These are phyloP conservation scores for Eupelmus urozonus DNA, from an alignment of 2,888 invertebrate species.

Conservation along the genomic window DNA sequence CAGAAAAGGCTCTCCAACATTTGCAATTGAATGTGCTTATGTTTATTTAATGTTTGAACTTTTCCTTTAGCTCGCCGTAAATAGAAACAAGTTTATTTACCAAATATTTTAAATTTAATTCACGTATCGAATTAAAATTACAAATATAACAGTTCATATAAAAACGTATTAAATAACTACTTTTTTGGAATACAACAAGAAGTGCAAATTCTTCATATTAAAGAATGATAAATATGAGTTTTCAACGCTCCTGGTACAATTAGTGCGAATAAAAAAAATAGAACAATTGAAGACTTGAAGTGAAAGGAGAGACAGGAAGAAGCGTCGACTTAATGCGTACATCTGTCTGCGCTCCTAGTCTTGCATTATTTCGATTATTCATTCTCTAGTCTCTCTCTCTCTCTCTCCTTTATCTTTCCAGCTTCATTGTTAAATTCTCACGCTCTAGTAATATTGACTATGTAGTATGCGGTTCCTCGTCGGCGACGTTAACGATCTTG, in stretches of 20 bases:
- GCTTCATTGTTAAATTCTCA: conserved; percentile 67
- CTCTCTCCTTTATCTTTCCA: neutral
- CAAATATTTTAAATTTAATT: neutral
- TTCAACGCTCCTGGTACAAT: too few species aligned
- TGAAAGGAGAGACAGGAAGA: too few species aligned
- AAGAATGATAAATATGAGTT: too few species aligned
- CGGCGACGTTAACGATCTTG: conserved; percentile 19
- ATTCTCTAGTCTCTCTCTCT: neutral
- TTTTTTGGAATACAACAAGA: neutral
- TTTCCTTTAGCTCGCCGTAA: neutral
- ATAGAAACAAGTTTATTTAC: conserved; percentile 17
- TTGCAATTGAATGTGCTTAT: conserved; percentile 23
- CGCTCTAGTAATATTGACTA: conserved; percentile 60
- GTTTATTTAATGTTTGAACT: neutral
- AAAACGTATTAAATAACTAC: too few species aligned
- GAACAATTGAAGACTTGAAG: too few species aligned
- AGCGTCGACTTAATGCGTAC: too few species aligned
- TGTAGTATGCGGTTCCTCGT: neutral
- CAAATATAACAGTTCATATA: too few species aligned
- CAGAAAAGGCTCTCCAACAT: conserved; percentile 1
- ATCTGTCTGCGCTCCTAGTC: too few species aligned
- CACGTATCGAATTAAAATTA: too few species aligned
- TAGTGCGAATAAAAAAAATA: neutral
- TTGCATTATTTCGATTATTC: too few species aligned
- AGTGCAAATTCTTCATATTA: neutral